Evolutionary conservation across 2,113 vertebrate genomes (phyloP).

Genomic region (Aepyceros melampus): DNA sequence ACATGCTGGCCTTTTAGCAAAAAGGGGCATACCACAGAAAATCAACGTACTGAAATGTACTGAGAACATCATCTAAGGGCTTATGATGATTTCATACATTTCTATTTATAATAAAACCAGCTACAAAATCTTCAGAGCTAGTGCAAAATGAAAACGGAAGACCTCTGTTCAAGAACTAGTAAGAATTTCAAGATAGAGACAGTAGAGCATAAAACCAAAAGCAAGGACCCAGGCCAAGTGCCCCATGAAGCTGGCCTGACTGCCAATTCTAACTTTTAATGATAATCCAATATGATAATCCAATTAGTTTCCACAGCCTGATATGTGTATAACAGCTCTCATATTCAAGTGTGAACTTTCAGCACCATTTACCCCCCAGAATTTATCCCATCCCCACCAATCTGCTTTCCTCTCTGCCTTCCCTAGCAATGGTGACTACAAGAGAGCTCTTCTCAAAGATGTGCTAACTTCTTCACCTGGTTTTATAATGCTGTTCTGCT

Average conservation of each 20-base stretch:
- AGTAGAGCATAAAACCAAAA: neutral
- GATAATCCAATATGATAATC: neutral
- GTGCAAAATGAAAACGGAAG: neutral
- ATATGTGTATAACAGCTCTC: neutral
- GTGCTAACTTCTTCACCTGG: neutral
- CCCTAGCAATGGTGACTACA: neutral
- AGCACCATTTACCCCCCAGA: neutral
- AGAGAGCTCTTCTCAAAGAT: neutral
- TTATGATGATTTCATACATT: neutral
- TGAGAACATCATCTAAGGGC: neutral
- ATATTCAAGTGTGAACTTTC: neutral
- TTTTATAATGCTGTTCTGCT: neutral
- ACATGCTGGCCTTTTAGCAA: neutral
- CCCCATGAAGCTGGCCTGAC: neutral
- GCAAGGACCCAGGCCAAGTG: too few species aligned
- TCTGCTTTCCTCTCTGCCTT: neutral
- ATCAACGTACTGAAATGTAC: neutral
- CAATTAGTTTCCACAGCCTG: neutral
- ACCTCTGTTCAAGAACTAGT: neutral
- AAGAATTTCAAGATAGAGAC: neutral
- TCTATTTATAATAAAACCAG: neutral
- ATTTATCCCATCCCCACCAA: neutral
- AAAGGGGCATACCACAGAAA: neutral
- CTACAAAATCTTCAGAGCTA: neutral
- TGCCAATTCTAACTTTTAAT: neutral